Evolutionary conservation across 2,113 vertebrate genomes (phyloP).

Genomic region (Onychorhynchus coronatus): DNA sequence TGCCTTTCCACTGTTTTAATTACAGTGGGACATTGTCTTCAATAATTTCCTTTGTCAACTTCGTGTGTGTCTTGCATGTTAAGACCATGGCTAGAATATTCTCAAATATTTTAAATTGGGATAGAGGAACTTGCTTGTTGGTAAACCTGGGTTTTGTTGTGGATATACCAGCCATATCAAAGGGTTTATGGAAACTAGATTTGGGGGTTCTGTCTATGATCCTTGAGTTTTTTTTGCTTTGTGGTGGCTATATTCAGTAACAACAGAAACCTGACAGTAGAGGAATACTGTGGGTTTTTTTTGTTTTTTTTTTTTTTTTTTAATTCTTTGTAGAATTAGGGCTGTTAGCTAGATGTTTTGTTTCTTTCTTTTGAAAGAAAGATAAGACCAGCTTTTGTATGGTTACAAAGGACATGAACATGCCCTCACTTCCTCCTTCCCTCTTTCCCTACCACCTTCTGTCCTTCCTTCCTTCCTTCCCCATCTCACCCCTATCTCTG

Average conservation of each 20-base stretch:
- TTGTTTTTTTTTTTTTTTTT: too few species aligned
- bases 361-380: not conserved
- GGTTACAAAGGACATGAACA: not conserved
- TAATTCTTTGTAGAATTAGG: not conserved
- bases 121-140: not conserved
- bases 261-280: not conserved
- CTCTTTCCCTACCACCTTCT: too few species aligned
- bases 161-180: not conserved
- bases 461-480: not conserved
- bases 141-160: not conserved
- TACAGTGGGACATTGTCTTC: slow-evolving; percentile 59
- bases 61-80: slow-evolving; percentile 52
- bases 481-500: rapidly evolving
- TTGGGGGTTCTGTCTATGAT: not conserved
- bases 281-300: not conserved
- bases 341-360: rapidly evolving
- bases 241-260: not conserved
- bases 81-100: slow-evolving; percentile 31
- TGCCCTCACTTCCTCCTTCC: not conserved
- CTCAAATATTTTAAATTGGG: not conserved
- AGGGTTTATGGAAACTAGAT: not conserved
- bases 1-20: slow-evolving; percentile 64
- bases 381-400: not conserved
- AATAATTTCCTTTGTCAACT: slow-evolving; percentile 67
- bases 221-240: not conserved